Base-by-base conservation (phyloP, 2,797 vertebrate genomes). In the Oreochromis grahami region DNA sequence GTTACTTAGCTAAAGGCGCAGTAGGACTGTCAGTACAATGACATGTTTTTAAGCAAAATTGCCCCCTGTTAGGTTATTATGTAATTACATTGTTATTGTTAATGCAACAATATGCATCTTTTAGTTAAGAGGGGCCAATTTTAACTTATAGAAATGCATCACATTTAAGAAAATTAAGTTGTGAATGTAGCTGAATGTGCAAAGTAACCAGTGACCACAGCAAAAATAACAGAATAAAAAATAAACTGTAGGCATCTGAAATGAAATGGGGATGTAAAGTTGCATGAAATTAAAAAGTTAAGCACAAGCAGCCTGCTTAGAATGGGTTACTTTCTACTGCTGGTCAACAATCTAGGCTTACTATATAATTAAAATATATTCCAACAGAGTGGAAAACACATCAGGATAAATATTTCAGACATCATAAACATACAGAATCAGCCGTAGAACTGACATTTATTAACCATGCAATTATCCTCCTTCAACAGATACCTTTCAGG, bases 391-490 rank as follows among this genome's bases (percentile, higher is more conserved):
- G 43, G 80, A 5, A 76, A 78, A 34, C 0, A 15, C 3, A 70
- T 82, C 60, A 52, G 17, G 43, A 38, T 45, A 24, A 79, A 72
- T 26, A 19, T 38, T 78, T 77, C 17, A 55, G 76, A 79, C 78
- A 56, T 53, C 60, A 76, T 45, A 77, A 81, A 81, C 63, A 77
- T 60, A 43, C 8, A 65, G 79, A 51, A 76, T 51, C 50, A 80
- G 60, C 32, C 43, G 5, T 12, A 29, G 79, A 63, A 15, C 34
- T 41, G 85, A 86, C 90, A 87, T 90, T 88, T 92, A 91, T 88
- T 92, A 91, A 81, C 84, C 84, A 53, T 8, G 58, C 51, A 68
- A 80, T 89, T 88, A 84, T 91, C 86, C 77, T 83, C 53, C 34
- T 52, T 78, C 77, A 86, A 80, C 76, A 87, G 78, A 82, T 78